phyloP scores from a whole-genome alignment of 2,888 invertebrate genomes.

The Acronicta leporina region DNA sequence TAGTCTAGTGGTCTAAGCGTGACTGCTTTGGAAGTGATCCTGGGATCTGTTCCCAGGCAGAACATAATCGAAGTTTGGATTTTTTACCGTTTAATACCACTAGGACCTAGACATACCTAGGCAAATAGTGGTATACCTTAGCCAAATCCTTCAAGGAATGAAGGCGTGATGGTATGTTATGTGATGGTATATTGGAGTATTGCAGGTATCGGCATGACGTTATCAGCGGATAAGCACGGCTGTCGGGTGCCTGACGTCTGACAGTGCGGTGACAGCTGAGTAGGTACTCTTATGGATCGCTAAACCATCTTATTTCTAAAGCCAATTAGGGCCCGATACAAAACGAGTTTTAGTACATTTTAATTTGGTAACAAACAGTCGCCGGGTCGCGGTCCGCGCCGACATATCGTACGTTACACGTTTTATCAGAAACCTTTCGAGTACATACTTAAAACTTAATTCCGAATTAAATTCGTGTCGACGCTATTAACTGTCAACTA shows the following conservation, averaged over 20 bases:
- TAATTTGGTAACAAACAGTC: conserved; percentile 59
- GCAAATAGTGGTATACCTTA: too few species aligned
- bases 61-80: too few species aligned
- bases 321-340: conserved; percentile 66
- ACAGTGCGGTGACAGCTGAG: too few species aligned
- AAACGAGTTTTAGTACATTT: conserved; percentile 64
- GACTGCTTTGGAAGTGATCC: too few species aligned
- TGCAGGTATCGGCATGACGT: conserved; percentile 14
- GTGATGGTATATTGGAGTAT: conserved; percentile 1
- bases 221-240: conserved; percentile 30
- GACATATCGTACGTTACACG: conserved; percentile 68
- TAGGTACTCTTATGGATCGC: conserved; percentile 57
- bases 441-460: conserved; percentile 75
- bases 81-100: too few species aligned
- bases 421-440: conserved; percentile 60
- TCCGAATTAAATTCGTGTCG: conserved; percentile 64
- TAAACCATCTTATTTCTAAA: conserved; percentile 62
- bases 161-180: too few species aligned
- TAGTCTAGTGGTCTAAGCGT: too few species aligned
- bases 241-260: too few species aligned
- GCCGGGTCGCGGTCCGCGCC: conserved; percentile 56
- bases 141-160: too few species aligned
- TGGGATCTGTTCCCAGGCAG: too few species aligned
- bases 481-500: conserved; percentile 70
- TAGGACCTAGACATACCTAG: too few species aligned